Evolutionary conservation across 2,797 vertebrate genomes (phyloP).

Genomic region (Tolypeutes matacus): DNA sequence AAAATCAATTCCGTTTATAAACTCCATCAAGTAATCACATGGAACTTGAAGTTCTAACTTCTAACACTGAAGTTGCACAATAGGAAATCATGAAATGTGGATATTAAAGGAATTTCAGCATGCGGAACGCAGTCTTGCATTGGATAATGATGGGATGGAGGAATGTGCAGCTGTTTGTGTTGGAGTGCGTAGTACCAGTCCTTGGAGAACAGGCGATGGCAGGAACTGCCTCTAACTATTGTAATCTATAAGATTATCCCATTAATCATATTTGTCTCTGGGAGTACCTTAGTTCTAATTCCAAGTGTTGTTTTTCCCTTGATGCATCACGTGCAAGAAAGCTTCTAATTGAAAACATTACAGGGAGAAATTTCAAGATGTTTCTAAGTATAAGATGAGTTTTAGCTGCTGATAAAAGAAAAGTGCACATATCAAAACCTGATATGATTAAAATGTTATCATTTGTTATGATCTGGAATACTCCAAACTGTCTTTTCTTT

Average conservation of each 20-base stretch:
- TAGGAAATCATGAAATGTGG: constrained; percentile 56
- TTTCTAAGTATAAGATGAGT: constrained; percentile 67
- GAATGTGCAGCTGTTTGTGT: constrained; percentile 85
- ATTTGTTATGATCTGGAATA: neutral
- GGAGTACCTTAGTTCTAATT: constrained; percentile 81
- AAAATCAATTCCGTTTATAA: constrained; percentile 74
- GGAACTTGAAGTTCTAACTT: constrained; percentile 57
- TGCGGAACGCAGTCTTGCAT: neutral
- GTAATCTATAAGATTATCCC: constrained; percentile 85
- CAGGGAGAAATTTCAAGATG: constrained; percentile 80
- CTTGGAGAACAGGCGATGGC: constrained; percentile 82
- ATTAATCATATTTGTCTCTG: constrained; percentile 85
- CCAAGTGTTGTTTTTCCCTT: constrained; percentile 81
- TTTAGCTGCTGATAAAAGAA: constrained; percentile 48
- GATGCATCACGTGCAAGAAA: constrained; percentile 73
- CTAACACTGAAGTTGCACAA: constrained; percentile 73
- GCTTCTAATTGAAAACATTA: constrained; percentile 82
- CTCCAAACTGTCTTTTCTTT: neutral
- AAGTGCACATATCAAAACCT: neutral
- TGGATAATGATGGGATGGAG: constrained; percentile 79
- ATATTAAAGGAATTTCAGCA: constrained; percentile 67
- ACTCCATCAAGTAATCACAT: constrained; percentile 35
- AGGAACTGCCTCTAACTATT: constrained; percentile 85
- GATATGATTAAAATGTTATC: neutral
- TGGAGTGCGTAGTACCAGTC: constrained; percentile 77